These are phyloP conservation scores for Epinotia ramella DNA, from an alignment of 2,888 invertebrate species.

Conservation along the genomic window DNA sequence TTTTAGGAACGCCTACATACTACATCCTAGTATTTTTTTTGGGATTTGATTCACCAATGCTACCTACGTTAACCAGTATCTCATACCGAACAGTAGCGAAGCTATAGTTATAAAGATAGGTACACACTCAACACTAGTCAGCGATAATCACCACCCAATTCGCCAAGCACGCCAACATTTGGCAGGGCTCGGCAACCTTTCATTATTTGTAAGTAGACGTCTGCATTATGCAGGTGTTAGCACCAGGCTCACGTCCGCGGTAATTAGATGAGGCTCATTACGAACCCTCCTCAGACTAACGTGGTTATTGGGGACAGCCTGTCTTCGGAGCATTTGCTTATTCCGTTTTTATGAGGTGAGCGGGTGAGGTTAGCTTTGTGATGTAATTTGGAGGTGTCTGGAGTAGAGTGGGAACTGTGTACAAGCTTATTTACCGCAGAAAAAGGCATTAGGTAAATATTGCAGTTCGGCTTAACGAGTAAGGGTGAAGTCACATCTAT, in stretches of 20 bases:
- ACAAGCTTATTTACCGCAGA: neutral
- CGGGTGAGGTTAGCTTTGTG: conserved; percentile 27
- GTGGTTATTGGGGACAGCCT: conserved; percentile 53
- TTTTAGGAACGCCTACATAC: too few relatives aligned
- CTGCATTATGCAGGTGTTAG: conserved; percentile 63
- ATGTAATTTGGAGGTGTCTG: conserved; percentile 34
- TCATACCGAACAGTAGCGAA: too few relatives aligned
- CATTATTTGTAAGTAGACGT: conserved; percentile 39
- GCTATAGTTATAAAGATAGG: neutral
- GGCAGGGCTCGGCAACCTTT: conserved; percentile 42
- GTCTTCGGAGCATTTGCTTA: conserved; percentile 47
- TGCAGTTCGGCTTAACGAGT: neutral
- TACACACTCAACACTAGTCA: neutral
- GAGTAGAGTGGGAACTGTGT: conserved; percentile 5
- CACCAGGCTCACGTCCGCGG: conserved; percentile 61
- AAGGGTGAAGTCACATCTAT: too few relatives aligned
- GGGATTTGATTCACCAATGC: too few relatives aligned
- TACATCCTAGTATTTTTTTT: too few relatives aligned
- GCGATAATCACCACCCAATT: conserved; percentile 8
- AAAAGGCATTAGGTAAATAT: neutral
- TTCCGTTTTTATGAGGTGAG: conserved; percentile 38
- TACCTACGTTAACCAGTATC: too few relatives aligned
- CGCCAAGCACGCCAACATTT: conserved; percentile 34
- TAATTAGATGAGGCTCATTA: conserved; percentile 71
- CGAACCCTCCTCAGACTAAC: conserved; percentile 47